Evolutionary conservation across 1,140 invertebrate species (phyloP).

Genomic region (Trachymyrmex cornetzi): DNA sequence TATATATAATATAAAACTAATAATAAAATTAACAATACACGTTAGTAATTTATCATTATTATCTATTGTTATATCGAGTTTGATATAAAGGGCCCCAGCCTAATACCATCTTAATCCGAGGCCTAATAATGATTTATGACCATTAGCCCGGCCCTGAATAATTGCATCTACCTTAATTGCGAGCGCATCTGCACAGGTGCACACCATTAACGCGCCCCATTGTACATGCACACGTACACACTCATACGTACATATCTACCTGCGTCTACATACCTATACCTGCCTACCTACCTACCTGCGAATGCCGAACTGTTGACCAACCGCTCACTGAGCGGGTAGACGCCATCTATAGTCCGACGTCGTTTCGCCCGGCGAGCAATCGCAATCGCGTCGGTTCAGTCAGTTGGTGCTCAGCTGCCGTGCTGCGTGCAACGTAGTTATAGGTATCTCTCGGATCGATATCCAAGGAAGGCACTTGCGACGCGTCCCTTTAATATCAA

Average conservation of each 20-base stretch:
- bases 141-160: slow-evolving; percentile 25
- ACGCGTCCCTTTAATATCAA: neutral
- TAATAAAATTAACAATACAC: neutral
- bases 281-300: slow-evolving; percentile 48
- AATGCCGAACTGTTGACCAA: slow-evolving; percentile 67
- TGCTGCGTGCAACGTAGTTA: neutral
- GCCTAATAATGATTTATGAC: slow-evolving; percentile 22
- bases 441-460: neutral
- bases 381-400: slow-evolving; percentile 39
- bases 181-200: slow-evolving; percentile 48
- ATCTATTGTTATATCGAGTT: neutral
- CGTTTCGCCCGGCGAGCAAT: slow-evolving; percentile 24
- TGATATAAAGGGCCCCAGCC: neutral
- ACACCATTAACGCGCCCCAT: slow-evolving; percentile 49
- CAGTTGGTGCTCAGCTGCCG: slow-evolving; percentile 64
- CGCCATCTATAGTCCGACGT: slow-evolving; percentile 66
- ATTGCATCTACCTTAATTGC: slow-evolving; percentile 46
- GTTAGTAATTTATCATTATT: slow-evolving; percentile 1
- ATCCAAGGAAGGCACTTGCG: neutral
- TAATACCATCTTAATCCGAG: neutral
- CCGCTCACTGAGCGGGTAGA: slow-evolving; percentile 55
- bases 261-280: neutral
- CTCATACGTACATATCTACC: neutral
- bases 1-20: slow-evolving; percentile 7
- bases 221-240: neutral